These are phyloP conservation scores for Beaufortia kweichowensis DNA, from an alignment of 2,113 vertebrate species.

Conservation along the genomic window DNA sequence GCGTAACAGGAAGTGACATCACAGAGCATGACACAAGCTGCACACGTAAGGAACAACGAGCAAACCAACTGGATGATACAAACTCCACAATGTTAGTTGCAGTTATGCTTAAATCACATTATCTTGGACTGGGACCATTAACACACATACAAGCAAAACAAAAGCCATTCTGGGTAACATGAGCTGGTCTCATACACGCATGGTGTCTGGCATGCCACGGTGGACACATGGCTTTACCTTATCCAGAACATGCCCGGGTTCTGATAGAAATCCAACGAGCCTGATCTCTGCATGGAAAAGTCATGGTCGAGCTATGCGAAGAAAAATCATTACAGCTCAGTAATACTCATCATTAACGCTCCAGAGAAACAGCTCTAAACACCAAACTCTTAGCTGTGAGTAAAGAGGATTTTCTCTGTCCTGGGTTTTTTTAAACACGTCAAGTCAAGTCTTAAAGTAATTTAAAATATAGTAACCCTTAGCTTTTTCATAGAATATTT, in stretches of 20 bases:
- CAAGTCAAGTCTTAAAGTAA: no score
- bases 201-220: conserved; percentile 83
- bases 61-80: neutral
- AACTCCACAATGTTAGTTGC: neutral
- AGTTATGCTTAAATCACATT: no score
- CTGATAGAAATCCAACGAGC: conserved; percentile 99
- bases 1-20: neutral
- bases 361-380: neutral
- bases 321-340: conserved; percentile 85
- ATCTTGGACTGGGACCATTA: neutral
- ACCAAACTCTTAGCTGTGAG: neutral
- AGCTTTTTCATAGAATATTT: no score
- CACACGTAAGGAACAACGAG: neutral
- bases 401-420: neutral
- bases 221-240: conserved; percentile 91
- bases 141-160: neutral
- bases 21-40: neutral
- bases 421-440: no score
- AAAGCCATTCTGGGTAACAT: neutral
- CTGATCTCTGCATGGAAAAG: conserved; percentile 99
- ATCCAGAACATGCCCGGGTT: conserved; percentile 99
- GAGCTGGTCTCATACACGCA: neutral
- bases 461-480: no score
- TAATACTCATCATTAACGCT: conserved; percentile 76
- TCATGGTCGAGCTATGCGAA: conserved; percentile 97